Base-by-base conservation (phyloP, 2,797 vertebrate genomes). In the Lagocephalus sceleratus region DNA sequence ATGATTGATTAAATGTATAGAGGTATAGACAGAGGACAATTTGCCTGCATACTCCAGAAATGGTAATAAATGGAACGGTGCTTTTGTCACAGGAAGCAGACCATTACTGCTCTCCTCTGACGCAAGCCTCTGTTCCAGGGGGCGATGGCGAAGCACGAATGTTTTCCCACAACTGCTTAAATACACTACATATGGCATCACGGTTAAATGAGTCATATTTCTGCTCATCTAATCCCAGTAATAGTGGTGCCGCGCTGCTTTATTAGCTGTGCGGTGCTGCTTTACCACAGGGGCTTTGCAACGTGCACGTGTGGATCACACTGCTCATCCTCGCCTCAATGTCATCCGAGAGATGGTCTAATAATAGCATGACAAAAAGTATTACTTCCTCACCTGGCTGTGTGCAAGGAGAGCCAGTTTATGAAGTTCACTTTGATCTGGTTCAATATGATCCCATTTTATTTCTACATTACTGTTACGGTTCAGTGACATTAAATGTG, bases 41-140 rank as follows among this genome's bases (percentile, higher is more conserved):
- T 67, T 42, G 15, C 16, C 66, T 17, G 54, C 72, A 53, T 68
- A 63, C 76, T 66, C 56, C 53, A 17, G 57, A 62, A 60, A 71
- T 74, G 70, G 77, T 83, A 82, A 88, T 86, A 80, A 87, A 54
- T 68, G 73, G 58, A 79, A 82, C 78, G 75, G 68, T 68, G 59
- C 64, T 71, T 83, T 69, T 82, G 75, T 82, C 74, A 68, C 71
- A 66, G 77, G 83, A 72, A 82, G 81, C 76, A 71, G 65, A 75
- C 73, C 80, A 86, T 86, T 87, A 78, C 76, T 68, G 76, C 70
- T 77, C 76, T 68, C 75, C 68, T 78, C 63, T 69, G 65, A 46
- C 54, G 58, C 65, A 64, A 63, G 58, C 62, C 60, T 63, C 66
- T 60, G 47, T 72, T 79, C 65, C 47, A 52, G 62, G 65, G 23